These are phyloP conservation scores for Crotalus horridus DNA, from an alignment of 2,113 vertebrate species.

Conservation along the genomic window DNA sequence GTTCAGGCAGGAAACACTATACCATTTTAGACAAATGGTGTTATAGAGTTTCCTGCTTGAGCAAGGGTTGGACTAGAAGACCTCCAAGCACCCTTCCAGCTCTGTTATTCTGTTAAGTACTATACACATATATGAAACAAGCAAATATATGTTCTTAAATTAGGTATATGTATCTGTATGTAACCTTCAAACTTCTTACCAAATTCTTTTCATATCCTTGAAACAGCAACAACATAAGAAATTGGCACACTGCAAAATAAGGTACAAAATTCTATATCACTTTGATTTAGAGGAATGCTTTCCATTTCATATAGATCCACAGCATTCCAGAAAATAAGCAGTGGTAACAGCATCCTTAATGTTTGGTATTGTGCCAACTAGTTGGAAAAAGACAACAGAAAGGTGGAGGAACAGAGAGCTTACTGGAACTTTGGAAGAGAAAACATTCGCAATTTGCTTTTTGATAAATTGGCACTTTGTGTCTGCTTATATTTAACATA, in stretches of 20 bases:
- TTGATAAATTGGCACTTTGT: background rate
- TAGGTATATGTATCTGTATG: background rate
- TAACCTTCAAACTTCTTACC: background rate
- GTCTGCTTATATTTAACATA: background rate
- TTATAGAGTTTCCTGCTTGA: too few species aligned
- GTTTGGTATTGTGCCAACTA: background rate
- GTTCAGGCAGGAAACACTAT: background rate
- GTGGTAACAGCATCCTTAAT: background rate
- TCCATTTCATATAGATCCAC: background rate
- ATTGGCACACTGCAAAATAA: background rate
- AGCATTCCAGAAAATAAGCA: background rate
- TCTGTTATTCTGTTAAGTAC: background rate
- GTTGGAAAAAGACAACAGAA: background rate
- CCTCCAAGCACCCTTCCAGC: too few species aligned
- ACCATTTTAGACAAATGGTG: background rate
- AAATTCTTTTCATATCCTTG: background rate
- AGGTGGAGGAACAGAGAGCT: background rate
- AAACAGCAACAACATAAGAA: background rate
- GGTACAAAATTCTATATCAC: background rate
- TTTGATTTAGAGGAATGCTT: background rate
- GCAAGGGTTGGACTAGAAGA: too few species aligned
- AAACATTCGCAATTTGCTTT: background rate
- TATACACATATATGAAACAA: background rate
- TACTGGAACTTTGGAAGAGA: background rate
- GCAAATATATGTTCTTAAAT: background rate